These are phyloP conservation scores for Aphis craccivora DNA, from an alignment of 1,140 invertebrate genomes.

Conservation along the genomic window DNA sequence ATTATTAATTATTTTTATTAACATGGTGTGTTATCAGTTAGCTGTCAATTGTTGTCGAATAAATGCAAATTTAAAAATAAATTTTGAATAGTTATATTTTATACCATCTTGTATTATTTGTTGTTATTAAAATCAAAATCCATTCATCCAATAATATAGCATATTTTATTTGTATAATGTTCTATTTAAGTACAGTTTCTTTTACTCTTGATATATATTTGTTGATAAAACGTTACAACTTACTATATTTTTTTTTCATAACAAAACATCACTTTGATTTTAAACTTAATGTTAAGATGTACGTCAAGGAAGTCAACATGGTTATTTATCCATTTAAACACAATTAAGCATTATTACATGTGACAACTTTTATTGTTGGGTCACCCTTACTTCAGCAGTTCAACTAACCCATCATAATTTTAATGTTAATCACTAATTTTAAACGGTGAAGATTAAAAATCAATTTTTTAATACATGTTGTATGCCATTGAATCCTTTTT, in stretches of 20 bases:
- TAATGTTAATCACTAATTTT: background rate
- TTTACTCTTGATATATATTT: background rate
- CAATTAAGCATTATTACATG: background rate
- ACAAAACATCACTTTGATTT: constrained; percentile 21
- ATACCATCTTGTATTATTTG: background rate
- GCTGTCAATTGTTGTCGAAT: background rate
- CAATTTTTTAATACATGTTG: background rate
- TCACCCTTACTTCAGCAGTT: background rate
- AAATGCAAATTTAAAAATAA: background rate
- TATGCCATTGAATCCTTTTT: background rate
- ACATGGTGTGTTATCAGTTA: background rate
- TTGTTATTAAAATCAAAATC: background rate
- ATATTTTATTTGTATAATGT: background rate
- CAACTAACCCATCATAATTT: background rate
- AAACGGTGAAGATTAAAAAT: background rate
- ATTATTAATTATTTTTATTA: background rate
- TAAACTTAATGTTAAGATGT: background rate
- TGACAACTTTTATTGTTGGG: background rate
- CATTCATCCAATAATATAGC: background rate
- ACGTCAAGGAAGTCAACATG: background rate
- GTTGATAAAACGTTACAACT: background rate
- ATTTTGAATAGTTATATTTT: background rate
- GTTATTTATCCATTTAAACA: background rate
- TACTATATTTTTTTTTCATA: background rate
- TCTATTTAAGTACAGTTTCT: background rate